Evolutionary conservation across 2,113 vertebrate species (phyloP).

Genomic region (Muntiacus muntjak): DNA sequence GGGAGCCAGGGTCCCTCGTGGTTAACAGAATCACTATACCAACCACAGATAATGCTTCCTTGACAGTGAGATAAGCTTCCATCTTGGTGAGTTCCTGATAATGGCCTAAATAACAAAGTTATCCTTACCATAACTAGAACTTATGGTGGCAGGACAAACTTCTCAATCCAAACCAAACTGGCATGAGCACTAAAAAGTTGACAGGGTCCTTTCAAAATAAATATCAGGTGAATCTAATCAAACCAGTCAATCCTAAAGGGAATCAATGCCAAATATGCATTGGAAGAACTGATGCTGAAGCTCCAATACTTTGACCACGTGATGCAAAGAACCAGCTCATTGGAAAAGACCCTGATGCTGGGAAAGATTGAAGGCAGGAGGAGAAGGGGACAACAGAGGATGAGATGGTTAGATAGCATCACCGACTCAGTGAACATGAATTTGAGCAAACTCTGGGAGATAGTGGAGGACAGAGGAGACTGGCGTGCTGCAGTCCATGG

Average conservation of each 20-base stretch:
- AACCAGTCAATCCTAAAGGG: not conserved
- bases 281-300: not conserved
- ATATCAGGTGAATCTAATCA: not conserved
- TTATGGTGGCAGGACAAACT: not conserved
- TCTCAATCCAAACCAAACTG: not conserved
- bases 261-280: not conserved
- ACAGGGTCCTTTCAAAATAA: not conserved
- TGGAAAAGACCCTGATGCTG: not conserved
- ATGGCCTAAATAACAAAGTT: not conserved
- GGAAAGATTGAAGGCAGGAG: not conserved
- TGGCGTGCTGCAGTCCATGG: accelerated
- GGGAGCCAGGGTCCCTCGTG: not conserved
- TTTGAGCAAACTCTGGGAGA: not conserved
- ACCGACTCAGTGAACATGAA: not conserved
- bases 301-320: not conserved
- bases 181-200: not conserved
- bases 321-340: not conserved
- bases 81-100: not conserved
- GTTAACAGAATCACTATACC: not conserved
- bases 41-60: not conserved
- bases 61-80: not conserved
- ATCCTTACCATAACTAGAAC: not conserved
- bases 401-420: not conserved
- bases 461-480: not conserved
- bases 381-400: not conserved